A percentile compares a stretch with the other conserved stretches of the same genome.
Evolutionary conservation across 64 coral and sea anemone genomes (phyloP).

Genomic region (Stichodactyla helianthus): DNA sequence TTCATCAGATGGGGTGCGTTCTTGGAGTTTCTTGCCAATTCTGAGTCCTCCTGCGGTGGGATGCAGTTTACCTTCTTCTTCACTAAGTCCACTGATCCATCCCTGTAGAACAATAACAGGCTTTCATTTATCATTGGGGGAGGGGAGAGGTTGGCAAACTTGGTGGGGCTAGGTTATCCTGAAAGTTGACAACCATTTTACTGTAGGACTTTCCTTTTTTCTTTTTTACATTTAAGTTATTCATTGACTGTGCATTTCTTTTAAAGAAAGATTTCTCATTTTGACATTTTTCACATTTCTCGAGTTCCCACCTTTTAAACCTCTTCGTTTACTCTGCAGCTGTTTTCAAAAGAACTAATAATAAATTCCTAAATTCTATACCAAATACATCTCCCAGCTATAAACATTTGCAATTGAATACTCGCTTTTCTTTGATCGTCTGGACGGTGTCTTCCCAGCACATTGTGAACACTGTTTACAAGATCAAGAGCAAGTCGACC

Average conservation of each 20-base stretch:
- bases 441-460: slow-evolving; percentile 53
- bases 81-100: slow-evolving; percentile 56
- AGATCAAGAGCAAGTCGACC: slow-evolving; percentile 46
- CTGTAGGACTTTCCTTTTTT: too few species aligned
- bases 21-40: slow-evolving; percentile 65
- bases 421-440: slow-evolving; percentile 34
- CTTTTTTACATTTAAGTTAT: too few species aligned
- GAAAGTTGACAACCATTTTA: too few species aligned
- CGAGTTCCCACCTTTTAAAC: too few species aligned
- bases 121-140: too few species aligned
- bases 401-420: not conserved
- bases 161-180: too few species aligned
- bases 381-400: not conserved
- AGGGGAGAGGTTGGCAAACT: too few species aligned
- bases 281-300: too few species aligned
- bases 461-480: slow-evolving; percentile 45
- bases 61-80: slow-evolving; percentile 52
- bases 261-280: too few species aligned
- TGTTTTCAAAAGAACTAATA: not conserved
- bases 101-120: not conserved
- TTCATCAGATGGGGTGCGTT: slow-evolving; percentile 28
- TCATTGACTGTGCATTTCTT: too few species aligned
- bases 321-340: too few species aligned
- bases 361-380: not conserved
- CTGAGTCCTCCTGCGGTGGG: slow-evolving; percentile 50